Base-by-base conservation (phyloP, 2,113 vertebrate genomes). In the Thunnus maccoyii region DNA sequence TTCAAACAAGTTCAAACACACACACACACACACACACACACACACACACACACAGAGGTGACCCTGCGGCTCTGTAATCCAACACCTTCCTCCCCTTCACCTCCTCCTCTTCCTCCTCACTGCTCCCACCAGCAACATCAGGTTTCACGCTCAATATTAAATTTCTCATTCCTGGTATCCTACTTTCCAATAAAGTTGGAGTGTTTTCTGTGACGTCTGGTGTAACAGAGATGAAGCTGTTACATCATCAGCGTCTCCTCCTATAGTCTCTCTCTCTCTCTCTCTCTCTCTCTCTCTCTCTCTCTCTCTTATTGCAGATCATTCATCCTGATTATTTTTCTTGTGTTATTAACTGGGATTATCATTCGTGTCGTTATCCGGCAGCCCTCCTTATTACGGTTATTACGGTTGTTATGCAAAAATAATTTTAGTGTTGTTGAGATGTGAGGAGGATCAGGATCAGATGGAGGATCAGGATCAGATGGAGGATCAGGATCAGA, bases 111-210 rank as follows among this genome's bases (percentile, higher is more conserved):
- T 32, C 71, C 73, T 32, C 71, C 78, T 47, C 79, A 25, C 77
- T 4, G 3, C 81, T 60, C 78, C 66, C 81, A 52, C 15, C 74
- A 68, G 60, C 64, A 32, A 1, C n/a, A n/a, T 87, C 83, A 80
- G 83, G 87, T 89, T 86, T 88, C 87, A 88, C 77, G 30, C 73
- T 51, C 62, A 17, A 75, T 32, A n/a, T 86, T 41, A 22, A 3
- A 30, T 89, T 83, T 47, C 83, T 57, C 52, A 47, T 77, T 77
- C 76, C 64, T 74, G 11, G 54, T 48, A 12, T 77, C 44, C 36
- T 5, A 10, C 68, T 77, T 85, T 78, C 69, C 36, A 83, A 58
- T 73, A 36, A 83, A 70, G 62, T 0, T 9, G 18, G 55, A 69
- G 74, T 58, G 84, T 73, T 65, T 57, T 63, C 48, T 52, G 4